Conservation (phyloP, 2,888 invertebrate species). For the Monochamus alternatus region DNA sequence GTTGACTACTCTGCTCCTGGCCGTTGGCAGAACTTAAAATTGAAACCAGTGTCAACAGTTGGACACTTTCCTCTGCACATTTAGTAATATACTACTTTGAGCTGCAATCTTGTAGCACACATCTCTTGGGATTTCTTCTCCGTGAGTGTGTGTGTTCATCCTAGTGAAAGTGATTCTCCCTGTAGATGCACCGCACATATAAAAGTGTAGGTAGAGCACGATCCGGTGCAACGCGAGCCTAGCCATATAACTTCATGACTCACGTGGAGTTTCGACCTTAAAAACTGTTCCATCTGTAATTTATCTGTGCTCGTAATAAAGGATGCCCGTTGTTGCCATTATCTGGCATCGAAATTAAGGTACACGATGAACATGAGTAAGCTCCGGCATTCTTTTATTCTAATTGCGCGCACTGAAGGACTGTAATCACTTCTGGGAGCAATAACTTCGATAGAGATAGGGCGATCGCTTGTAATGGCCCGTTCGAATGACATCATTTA, state of each 20-base stretch:
- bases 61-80: too few relatives aligned
- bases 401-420: constrained; percentile 4
- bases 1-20: too few relatives aligned
- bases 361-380: constrained; percentile 28
- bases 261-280: constrained; percentile 42
- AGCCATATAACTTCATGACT: constrained; percentile 29
- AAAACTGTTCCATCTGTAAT: constrained; percentile 37
- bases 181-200: constrained; percentile 7
- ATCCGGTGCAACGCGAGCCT: background rate
- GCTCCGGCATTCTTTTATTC: constrained; percentile 2
- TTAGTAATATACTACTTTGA: too few relatives aligned
- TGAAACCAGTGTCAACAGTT: too few relatives aligned
- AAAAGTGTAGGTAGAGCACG: constrained; percentile 25
- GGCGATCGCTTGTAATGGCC: background rate
- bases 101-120: too few relatives aligned
- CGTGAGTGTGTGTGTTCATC: background rate
- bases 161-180: constrained; percentile 17
- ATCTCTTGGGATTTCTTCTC: too few relatives aligned
- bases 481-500: constrained; percentile 9
- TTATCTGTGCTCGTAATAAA: constrained; percentile 26
- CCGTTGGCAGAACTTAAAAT: too few relatives aligned
- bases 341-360: constrained; percentile 30
- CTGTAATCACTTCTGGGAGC: constrained; percentile 1
- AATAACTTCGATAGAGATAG: constrained; percentile 11
- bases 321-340: constrained; percentile 21